A percentile compares a stretch with the other conserved stretches of the same genome.
phyloP scores from a whole-genome alignment of 2,113 vertebrate species.

The Eudyptes chrysolophus region DNA sequence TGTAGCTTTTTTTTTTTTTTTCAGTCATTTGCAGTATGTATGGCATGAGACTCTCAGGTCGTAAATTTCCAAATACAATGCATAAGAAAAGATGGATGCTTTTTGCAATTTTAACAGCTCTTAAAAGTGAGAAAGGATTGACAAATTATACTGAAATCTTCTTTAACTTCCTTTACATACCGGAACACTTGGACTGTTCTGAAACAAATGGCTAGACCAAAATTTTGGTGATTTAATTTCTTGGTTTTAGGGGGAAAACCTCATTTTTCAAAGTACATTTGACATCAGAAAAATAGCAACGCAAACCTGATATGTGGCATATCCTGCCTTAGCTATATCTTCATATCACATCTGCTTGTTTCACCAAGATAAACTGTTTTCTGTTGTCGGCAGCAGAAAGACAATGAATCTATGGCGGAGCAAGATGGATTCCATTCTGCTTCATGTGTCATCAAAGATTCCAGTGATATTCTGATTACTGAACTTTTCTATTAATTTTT shows the following conservation, averaged over 20 bases:
- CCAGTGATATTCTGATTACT: neutral
- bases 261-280: neutral
- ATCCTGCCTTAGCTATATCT: neutral
- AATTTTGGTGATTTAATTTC: neutral
- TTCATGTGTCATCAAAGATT: neutral
- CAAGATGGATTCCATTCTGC: neutral
- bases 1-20: neutral
- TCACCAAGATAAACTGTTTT: neutral
- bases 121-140: neutral
- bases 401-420: neutral
- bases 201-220: neutral
- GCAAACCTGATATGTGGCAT: neutral
- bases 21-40: neutral
- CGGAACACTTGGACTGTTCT: neutral
- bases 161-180: neutral
- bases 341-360: neutral
- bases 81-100: neutral
- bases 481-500: neutral
- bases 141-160: neutral
- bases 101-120: neutral
- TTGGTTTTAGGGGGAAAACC: neutral
- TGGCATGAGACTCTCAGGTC: neutral
- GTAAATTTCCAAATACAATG: neutral
- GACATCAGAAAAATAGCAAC: neutral
- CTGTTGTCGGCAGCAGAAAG: neutral